A percentile compares a stretch with the other conserved stretches of the same genome.
These are phyloP conservation scores for Hyles euphorbiae DNA, from an alignment of 1,140 invertebrate genomes.

Conservation along the genomic window DNA sequence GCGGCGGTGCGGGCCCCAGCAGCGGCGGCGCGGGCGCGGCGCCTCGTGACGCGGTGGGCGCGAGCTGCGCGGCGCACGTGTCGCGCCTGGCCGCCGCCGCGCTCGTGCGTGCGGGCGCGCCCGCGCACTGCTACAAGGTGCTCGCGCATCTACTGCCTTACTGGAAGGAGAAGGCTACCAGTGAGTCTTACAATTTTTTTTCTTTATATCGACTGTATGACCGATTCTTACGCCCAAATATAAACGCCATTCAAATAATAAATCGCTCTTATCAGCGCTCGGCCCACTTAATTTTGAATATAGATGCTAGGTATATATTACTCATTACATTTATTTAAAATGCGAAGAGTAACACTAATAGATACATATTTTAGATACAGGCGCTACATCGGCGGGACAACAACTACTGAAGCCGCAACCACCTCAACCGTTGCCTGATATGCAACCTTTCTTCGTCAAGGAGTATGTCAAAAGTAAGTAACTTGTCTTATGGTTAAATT, in stretches of 20 bases:
- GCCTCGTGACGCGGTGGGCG: slow-evolving; percentile 30
- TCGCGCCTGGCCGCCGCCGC: slow-evolving; percentile 86
- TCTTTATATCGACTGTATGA: too few species aligned
- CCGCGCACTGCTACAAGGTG: slow-evolving; percentile 88
- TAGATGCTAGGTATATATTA: too few species aligned
- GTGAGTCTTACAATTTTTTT: slow-evolving; percentile 25
- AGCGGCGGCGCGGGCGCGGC: not conserved
- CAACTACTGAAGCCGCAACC: slow-evolving; percentile 88
- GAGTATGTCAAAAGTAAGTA: slow-evolving; percentile 90
- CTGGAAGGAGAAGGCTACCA: slow-evolving; percentile 79
- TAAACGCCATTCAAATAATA: too few species aligned
- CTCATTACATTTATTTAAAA: too few species aligned
- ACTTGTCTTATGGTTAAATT: not conserved
- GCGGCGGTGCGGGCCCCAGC: too few species aligned
- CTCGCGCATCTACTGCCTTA: slow-evolving; percentile 88
- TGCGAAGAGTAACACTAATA: too few species aligned
- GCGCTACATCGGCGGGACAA: slow-evolving; percentile 40
- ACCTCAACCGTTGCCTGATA: slow-evolving; percentile 89
- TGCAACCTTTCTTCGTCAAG: slow-evolving; percentile 96
- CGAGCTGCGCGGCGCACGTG: slow-evolving; percentile 88
- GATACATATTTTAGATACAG: slow-evolving; percentile 30
- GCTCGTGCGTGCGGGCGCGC: slow-evolving; percentile 85
- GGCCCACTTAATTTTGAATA: too few species aligned
- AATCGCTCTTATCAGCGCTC: too few species aligned
- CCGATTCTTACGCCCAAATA: too few species aligned